phyloP scores from a whole-genome alignment of 1,140 invertebrate species.

The Nylanderia fulva region DNA sequence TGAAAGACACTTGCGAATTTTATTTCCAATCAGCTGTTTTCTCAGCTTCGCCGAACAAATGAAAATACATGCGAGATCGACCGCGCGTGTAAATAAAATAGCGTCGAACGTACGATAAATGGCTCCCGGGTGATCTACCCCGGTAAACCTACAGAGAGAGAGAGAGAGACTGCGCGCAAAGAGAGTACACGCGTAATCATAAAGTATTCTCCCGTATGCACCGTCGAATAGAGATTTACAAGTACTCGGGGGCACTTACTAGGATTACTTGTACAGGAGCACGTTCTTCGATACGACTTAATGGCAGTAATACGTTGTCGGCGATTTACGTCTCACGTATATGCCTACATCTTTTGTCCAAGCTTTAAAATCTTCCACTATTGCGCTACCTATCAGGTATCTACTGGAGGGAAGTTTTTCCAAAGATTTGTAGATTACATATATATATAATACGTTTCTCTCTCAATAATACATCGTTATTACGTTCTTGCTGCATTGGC shows the following conservation, averaged over 20 bases:
- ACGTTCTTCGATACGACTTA: constrained; percentile 37
- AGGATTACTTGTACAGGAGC: constrained; percentile 64
- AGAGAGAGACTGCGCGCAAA: not conserved
- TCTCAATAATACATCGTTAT: constrained; percentile 33
- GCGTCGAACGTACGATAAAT: constrained; percentile 26
- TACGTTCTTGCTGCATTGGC: constrained; percentile 31
- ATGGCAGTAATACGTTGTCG: constrained; percentile 60
- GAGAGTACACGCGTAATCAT: constrained; percentile 56
- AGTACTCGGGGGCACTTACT: constrained; percentile 69
- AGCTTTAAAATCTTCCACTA: constrained; percentile 19
- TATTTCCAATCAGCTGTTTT: not conserved
- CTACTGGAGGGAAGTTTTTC: not conserved
- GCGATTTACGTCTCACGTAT: constrained; percentile 62
- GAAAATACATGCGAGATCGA: not conserved
- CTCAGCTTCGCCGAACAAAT: not conserved
- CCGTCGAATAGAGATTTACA: constrained; percentile 63
- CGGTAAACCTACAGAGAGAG: not conserved
- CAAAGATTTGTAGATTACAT: not conserved
- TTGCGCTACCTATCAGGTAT: not conserved
- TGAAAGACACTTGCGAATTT: not conserved
- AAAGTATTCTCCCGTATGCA: constrained; percentile 61
- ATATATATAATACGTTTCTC: too few relatives aligned
- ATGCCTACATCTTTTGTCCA: constrained; percentile 35
- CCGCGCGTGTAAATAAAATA: constrained; percentile 13
- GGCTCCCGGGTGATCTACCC: constrained; percentile 18